A percentile compares a stretch with the other conserved stretches of the same genome.
These are phyloP conservation scores for Pseudorhombus dupliciocellatus DNA, from an alignment of 2,113 vertebrate genomes.

Conservation along the genomic window DNA sequence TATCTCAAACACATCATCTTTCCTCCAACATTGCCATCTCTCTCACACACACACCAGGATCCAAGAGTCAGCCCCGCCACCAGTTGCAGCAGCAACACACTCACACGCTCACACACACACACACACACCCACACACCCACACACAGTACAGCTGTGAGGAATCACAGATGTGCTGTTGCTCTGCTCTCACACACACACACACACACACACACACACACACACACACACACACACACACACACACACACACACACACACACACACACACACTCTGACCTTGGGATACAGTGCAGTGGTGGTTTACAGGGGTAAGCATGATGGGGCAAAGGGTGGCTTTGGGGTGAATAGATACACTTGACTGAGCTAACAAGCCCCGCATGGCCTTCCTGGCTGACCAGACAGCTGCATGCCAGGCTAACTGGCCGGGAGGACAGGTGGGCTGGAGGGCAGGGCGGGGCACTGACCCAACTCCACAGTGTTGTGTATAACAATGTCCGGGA, in stretches of 20 bases:
- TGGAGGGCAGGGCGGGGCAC: constrained; percentile 45
- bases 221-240: neutral
- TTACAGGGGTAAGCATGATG: constrained; percentile 56
- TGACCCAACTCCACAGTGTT: constrained; percentile 21
- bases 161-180: neutral
- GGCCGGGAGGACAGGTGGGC: constrained; percentile 54
- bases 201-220: constrained; percentile 7
- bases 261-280: constrained; percentile 66
- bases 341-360: constrained; percentile 76
- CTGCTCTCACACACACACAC: neutral
- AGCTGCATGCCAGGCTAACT: constrained; percentile 61
- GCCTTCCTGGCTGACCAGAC: constrained; percentile 37
- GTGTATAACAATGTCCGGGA: constrained; percentile 22
- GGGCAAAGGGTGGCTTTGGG: constrained; percentile 73
- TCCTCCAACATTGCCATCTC: neutral
- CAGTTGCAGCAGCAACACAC: constrained; percentile 7
- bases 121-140: constrained; percentile 10
- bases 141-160: rapidly evolving
- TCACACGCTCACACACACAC: constrained; percentile 16
- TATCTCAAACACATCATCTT: constrained; percentile 22
- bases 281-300: constrained; percentile 50
- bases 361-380: constrained; percentile 70
- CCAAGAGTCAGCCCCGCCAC: neutral
- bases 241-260: constrained; percentile 24
- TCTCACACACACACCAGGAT: constrained; percentile 7